Percentiles rank a stretch among this genome's conserved stretches.
These are phyloP conservation scores for Dolichotis patagonum DNA, from an alignment of 2,113 vertebrate species.

Conservation along the genomic window DNA sequence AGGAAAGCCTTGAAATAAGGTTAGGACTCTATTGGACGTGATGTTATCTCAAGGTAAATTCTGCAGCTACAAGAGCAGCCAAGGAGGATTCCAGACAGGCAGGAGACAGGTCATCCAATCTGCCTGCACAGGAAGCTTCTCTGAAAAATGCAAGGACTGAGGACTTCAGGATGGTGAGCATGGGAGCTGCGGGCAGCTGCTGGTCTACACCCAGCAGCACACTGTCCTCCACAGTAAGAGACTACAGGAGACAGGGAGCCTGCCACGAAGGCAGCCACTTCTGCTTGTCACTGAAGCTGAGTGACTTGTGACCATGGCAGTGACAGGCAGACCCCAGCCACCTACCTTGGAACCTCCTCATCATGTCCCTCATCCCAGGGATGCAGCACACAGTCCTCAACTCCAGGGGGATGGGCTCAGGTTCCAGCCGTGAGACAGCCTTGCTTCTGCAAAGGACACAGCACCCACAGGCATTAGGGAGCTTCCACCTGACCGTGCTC, in stretches of 20 bases:
- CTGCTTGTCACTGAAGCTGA: neutral
- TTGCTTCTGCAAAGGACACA: constrained; percentile 60
- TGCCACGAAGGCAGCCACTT: neutral
- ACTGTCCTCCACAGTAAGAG: neutral
- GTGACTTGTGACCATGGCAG: fast-evolving
- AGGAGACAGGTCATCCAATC: neutral
- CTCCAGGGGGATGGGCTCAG: constrained; percentile 60
- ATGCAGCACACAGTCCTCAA: constrained; percentile 67
- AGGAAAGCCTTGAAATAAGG: neutral
- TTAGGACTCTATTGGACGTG: neutral
- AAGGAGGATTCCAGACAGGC: neutral
- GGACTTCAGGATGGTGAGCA: neutral
- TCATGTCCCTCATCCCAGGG: constrained; percentile 77
- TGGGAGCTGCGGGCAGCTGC: neutral
- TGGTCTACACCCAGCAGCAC: neutral
- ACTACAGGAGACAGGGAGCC: fast-evolving
- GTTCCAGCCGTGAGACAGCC: neutral
- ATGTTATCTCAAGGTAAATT: neutral
- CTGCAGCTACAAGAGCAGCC: neutral
- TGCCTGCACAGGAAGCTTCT: too few species aligned
- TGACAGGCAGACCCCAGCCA: neutral
- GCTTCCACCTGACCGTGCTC: neutral
- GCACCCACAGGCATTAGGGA: neutral
- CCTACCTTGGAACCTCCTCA: constrained; percentile 76
- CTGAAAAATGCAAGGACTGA: too few species aligned